Percentiles rank a stretch among this genome's conserved stretches.
Conservation (phyloP, 2,888 invertebrate genomes). For the Heliothis peltigera region DNA sequence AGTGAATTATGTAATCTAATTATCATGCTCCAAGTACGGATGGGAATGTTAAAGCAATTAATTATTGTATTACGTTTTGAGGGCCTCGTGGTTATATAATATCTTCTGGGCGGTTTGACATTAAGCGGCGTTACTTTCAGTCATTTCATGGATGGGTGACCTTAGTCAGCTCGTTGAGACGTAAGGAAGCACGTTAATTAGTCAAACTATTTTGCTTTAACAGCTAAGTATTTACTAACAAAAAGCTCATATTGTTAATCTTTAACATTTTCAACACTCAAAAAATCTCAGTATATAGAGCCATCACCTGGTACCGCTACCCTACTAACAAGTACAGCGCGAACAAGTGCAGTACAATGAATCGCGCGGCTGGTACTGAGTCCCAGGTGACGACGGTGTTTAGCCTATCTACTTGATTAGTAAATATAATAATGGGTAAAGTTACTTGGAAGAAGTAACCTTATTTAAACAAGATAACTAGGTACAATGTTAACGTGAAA, state of each 20-base stretch:
- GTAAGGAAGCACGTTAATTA: no score
- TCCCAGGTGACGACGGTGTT: slow-evolving; percentile 36
- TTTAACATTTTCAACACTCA: no score
- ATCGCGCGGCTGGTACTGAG: slow-evolving; percentile 29
- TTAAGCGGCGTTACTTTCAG: not conserved
- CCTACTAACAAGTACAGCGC: slow-evolving; percentile 13
- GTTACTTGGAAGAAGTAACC: no score
- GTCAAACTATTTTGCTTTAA: no score
- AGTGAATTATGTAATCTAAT: slow-evolving; percentile 30
- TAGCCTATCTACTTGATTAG: not conserved
- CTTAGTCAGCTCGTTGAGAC: not conserved
- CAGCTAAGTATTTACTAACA: no score
- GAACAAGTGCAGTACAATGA: slow-evolving; percentile 57
- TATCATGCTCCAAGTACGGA: slow-evolving; percentile 17
- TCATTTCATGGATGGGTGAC: not conserved
- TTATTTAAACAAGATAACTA: no score
- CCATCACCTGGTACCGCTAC: slow-evolving; percentile 4
- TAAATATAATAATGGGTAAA: no score
- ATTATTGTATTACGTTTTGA: not conserved
- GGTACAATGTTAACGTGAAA: no score
- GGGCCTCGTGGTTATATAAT: not conserved
- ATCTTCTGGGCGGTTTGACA: not conserved
- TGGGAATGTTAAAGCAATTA: slow-evolving; percentile 19
- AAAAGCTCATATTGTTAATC: no score
- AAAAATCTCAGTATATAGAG: not conserved